Conservation (phyloP, 2,888 invertebrate species). For the Andrena haemorrhoa region DNA sequence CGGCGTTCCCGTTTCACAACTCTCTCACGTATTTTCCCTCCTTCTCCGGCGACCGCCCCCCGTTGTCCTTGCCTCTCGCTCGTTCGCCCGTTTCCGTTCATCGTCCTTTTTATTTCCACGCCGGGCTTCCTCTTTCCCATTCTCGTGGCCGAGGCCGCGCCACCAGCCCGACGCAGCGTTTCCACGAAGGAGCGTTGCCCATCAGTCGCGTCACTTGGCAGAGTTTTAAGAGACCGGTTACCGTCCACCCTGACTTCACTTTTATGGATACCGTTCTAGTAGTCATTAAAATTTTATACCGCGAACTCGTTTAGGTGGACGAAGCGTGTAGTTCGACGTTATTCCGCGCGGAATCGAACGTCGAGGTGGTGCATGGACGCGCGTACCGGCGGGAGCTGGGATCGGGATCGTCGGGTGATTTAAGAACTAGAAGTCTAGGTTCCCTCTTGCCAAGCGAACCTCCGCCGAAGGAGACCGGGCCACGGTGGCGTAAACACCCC, state of each 20-base stretch:
- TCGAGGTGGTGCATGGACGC: neutral
- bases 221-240: neutral
- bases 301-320: too few relatives aligned
- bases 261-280: neutral
- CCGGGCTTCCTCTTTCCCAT: conserved; percentile 35
- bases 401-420: conserved; percentile 53
- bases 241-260: too few relatives aligned
- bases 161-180: conserved; percentile 24
- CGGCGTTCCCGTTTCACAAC: conserved; percentile 64
- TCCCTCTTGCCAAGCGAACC: conserved; percentile 23
- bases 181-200: conserved; percentile 9
- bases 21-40: conserved; percentile 59
- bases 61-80: conserved; percentile 20
- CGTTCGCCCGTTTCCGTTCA: conserved; percentile 25
- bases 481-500: conserved; percentile 71
- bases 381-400: conserved; percentile 17
- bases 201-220: neutral
- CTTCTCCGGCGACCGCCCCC: conserved; percentile 45
- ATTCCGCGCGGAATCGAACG: neutral
- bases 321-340: neutral
- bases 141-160: neutral
- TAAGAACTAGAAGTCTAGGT: conserved; percentile 44
- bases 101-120: conserved; percentile 53
- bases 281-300: too few relatives aligned
- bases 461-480: conserved; percentile 16